Evolutionary conservation across 2,113 vertebrate species (phyloP).

Genomic region (Malaclemys terrapin): DNA sequence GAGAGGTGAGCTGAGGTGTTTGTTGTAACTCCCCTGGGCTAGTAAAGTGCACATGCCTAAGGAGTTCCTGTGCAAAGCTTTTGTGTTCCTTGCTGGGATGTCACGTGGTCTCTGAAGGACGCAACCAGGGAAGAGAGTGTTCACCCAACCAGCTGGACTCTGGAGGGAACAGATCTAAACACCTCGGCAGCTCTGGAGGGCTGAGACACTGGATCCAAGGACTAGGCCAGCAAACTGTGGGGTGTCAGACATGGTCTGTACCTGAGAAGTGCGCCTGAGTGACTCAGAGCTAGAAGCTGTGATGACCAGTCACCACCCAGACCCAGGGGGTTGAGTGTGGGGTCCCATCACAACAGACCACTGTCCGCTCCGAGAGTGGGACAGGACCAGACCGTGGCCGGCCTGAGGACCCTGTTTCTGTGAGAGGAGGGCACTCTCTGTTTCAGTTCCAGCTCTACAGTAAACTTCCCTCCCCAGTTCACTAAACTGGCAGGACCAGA

Average conservation of each 20-base stretch:
- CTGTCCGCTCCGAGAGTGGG: not conserved
- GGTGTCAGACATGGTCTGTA: not conserved
- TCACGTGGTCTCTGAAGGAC: not conserved
- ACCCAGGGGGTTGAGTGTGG: not conserved
- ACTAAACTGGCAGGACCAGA: not conserved
- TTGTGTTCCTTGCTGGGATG: not conserved
- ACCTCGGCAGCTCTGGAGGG: no score
- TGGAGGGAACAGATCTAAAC: not conserved
- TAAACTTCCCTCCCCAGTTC: not conserved
- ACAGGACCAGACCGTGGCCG: not conserved
- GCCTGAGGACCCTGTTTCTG: not conserved
- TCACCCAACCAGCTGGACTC: not conserved
- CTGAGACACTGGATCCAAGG: not conserved
- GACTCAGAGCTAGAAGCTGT: no score
- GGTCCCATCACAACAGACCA: not conserved
- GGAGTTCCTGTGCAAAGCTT: not conserved
- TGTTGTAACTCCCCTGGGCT: not conserved
- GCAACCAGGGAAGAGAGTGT: not conserved
- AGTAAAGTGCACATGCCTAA: not conserved
- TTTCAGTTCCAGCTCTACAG: not conserved
- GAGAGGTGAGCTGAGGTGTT: no score
- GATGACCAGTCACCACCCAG: no score
- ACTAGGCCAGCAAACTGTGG: not conserved
- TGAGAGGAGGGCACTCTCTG: not conserved
- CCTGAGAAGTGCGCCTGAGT: not conserved